Base-by-base conservation (phyloP, 2,888 invertebrate species). In the Calliphora vomitoria region DNA sequence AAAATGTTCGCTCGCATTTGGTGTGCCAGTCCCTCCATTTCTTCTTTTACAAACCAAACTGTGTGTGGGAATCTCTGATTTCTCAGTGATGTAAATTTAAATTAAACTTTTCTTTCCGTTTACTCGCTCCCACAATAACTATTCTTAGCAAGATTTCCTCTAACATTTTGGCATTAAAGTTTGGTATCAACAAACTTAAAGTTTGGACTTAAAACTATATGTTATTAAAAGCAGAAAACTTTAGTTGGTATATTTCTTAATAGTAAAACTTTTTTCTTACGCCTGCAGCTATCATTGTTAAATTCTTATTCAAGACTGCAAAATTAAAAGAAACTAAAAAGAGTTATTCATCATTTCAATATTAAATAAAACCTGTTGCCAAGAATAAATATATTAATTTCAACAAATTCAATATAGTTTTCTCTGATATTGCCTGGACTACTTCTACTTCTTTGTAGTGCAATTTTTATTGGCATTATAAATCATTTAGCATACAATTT, bases 381-480 rank as follows among this genome's bases (percentile, higher is more conserved):
- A 86, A 82, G 55, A 82, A 78, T n/a, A 68, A 58, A 76, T 82
- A 64, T 78, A 78, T n/a, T 60, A 58, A 82, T 78, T 72, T 66
- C 18, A 74, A 58, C 41, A 74, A 72, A 78, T 74, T 47, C 60
- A 86, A 72, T 72, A 64, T 72, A 76, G 35, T 50, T 76, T 64
- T 38, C 31, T 55, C 31, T 53, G 4, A n/a, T 53, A 41, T 64
- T 81, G 18, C n/a, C 31, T 15, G 25, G n/a, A 41, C 25, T 53
- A 38, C n/a, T 60, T 25, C 44, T n/a, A 6, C 11, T n/a, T n/a
- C 25, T 75, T 20, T 58, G 1, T 8, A 31, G 38, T 18, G 20
- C 74, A 66, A 58, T 69, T 75, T 82, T 86, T 86, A 80, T 86
- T 86, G 74, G 79, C 79, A 74, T 83, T 86, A 86, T 86, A 86